phyloP scores from a whole-genome alignment of 2,797 vertebrate species.

The Cyclura pinguis region DNA sequence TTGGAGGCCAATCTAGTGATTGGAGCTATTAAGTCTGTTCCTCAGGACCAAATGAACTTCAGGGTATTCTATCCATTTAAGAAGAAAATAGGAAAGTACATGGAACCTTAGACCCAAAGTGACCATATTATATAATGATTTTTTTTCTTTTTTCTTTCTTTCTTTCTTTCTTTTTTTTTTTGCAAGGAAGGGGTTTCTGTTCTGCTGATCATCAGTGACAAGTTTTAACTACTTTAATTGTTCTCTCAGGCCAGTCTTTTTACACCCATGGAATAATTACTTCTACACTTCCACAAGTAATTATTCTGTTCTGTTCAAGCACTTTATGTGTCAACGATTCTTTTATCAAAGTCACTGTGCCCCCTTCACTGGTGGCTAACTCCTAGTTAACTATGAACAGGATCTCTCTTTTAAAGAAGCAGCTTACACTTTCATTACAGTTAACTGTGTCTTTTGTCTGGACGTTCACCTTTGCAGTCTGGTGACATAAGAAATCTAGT shows the following conservation, averaged over 20 bases:
- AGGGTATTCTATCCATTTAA: background rate
- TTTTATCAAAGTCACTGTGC: background rate
- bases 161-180: no score
- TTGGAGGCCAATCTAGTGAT: background rate
- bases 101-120: background rate
- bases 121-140: background rate
- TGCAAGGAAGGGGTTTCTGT: background rate
- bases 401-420: background rate
- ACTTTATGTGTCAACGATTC: background rate
- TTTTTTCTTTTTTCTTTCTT: background rate
- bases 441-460: background rate
- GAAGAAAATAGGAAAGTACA: background rate
- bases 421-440: background rate
- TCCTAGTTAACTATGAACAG: background rate
- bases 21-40: background rate
- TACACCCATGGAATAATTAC: background rate
- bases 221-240: background rate
- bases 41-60: background rate
- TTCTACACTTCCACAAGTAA: background rate
- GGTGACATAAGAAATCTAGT: background rate
- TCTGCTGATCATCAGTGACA: background rate
- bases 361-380: background rate
- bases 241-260: background rate
- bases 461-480: background rate
- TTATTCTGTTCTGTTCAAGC: no score